Conservation (phyloP, 1,140 invertebrate species). For the Ooceraea biroi region DNA sequence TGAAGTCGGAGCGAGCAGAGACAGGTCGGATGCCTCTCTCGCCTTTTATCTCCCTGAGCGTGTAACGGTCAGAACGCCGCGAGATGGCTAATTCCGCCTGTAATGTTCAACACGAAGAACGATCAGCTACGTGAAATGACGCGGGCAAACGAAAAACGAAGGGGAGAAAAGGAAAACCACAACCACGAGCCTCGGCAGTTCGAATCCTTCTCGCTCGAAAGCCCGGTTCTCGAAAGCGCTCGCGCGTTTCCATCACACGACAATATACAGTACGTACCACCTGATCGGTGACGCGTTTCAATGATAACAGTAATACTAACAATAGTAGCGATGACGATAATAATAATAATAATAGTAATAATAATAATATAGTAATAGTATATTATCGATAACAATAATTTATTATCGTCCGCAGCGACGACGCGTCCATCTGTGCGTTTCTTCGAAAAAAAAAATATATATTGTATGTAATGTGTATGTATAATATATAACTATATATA, state of each 20-base stretch:
- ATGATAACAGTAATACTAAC: constrained; percentile 47
- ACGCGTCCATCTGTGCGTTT: constrained; percentile 56
- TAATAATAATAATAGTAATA: constrained; percentile 33
- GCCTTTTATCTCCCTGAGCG: constrained; percentile 32
- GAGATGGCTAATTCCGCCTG: constrained; percentile 68
- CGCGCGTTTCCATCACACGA: not conserved
- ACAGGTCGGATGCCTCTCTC: not conserved
- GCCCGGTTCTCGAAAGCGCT: constrained; percentile 17
- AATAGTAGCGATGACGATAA: constrained; percentile 39
- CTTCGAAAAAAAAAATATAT: constrained; percentile 62
- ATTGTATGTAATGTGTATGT: constrained; percentile 64
- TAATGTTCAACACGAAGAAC: constrained; percentile 52
- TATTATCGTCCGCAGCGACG: constrained; percentile 56
- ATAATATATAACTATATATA: constrained; percentile 62
- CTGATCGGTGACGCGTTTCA: constrained; percentile 1
- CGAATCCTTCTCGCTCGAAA: constrained; percentile 75
- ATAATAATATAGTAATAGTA: constrained; percentile 48
- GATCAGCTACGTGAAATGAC: constrained; percentile 15
- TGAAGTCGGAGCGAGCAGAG: constrained; percentile 25
- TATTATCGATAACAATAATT: constrained; percentile 61
- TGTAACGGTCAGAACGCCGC: constrained; percentile 66
- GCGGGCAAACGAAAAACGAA: not conserved
- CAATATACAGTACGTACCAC: constrained; percentile 11
- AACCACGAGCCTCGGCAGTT: constrained; percentile 34
- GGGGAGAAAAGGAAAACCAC: constrained; percentile 18